phyloP scores from a whole-genome alignment of 2,888 invertebrate species.

The Smittia sp. region DNA sequence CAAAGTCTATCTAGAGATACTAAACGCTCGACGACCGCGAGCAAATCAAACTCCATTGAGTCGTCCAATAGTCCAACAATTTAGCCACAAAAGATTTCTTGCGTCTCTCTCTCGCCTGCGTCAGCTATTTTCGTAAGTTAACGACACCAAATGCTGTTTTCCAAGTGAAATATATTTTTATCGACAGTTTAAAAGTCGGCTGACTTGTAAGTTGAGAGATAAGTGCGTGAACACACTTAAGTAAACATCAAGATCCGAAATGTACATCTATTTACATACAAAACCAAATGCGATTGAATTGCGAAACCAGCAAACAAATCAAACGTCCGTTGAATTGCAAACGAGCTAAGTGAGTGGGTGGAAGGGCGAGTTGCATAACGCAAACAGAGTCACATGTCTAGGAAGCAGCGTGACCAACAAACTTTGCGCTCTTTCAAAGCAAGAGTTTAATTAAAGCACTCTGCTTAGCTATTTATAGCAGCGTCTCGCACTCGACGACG shows the following conservation, averaged over 20 bases:
- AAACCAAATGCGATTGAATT: not conserved
- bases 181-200: constrained; percentile 2
- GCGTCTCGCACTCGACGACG: not conserved
- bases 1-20: too few relatives aligned
- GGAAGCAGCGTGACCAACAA: not conserved
- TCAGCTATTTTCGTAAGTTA: too few relatives aligned
- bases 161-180: not conserved
- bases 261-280: not conserved
- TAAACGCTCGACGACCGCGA: too few relatives aligned
- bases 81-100: too few relatives aligned
- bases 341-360: not conserved
- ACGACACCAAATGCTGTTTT: constrained; percentile 8
- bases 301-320: constrained; percentile 3
- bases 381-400: constrained; percentile 33
- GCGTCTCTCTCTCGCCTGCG: too few relatives aligned
- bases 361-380: constrained; percentile 21
- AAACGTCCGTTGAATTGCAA: not conserved
- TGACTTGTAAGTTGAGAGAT: not conserved
- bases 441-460: too few relatives aligned
- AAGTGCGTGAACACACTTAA: not conserved
- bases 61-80: too few relatives aligned
- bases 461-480: too few relatives aligned
- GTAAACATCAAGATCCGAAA: not conserved
- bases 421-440: too few relatives aligned
- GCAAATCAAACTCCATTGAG: too few relatives aligned